phyloP scores from a whole-genome alignment of 2,888 invertebrate genomes.

The Cephus nigrinus region DNA sequence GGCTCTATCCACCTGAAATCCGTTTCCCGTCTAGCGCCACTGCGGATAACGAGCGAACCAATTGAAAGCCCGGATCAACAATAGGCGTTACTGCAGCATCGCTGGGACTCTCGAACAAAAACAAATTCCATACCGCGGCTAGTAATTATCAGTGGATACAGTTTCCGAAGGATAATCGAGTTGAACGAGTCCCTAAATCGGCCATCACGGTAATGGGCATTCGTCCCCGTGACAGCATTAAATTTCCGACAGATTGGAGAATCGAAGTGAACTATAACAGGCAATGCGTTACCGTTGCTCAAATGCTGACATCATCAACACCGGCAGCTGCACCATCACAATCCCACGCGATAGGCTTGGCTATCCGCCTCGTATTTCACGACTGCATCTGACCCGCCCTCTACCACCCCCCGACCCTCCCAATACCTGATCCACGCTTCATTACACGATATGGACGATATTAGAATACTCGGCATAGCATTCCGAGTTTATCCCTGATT shows the following conservation, averaged over 20 bases:
- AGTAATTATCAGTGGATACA: constrained; percentile 23
- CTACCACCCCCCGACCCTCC: constrained; percentile 4
- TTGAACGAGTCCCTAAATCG: background rate
- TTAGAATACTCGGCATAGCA: constrained; percentile 57
- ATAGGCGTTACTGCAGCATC: constrained; percentile 18
- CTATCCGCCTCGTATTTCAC: background rate
- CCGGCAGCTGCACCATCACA: background rate
- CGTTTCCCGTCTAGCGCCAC: background rate
- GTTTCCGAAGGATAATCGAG: background rate
- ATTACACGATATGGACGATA: constrained; percentile 53
- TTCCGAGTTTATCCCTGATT: constrained; percentile 37
- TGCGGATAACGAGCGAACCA: background rate
- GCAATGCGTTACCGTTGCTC: background rate
- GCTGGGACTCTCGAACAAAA: constrained; percentile 10
- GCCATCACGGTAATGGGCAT: background rate
- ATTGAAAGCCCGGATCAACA: background rate
- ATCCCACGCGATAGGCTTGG: background rate
- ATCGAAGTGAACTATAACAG: background rate
- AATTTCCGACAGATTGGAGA: background rate
- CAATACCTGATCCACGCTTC: constrained; percentile 51
- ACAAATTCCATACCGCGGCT: constrained; percentile 22
- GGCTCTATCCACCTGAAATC: background rate
- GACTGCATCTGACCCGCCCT: background rate
- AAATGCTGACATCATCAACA: background rate
- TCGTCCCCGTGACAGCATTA: background rate